These are phyloP conservation scores for Meandrina meandrites DNA, from an alignment of 92 coral and sea anemone species.

Conservation along the genomic window DNA sequence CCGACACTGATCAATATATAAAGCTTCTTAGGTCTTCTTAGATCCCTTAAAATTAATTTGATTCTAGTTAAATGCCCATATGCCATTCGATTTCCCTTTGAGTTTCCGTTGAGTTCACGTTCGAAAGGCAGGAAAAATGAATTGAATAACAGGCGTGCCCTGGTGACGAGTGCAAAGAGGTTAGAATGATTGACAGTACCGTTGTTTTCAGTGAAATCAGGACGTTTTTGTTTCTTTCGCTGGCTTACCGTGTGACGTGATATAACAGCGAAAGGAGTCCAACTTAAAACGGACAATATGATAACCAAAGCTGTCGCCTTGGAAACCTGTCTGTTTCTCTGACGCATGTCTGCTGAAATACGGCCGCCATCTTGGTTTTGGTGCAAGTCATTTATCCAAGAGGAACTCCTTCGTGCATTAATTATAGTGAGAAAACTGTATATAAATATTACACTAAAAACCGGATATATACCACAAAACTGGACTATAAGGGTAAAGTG, in stretches of 20 bases:
- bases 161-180: too few species aligned
- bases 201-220: too few species aligned
- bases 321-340: constrained; percentile 16
- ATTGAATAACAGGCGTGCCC: neutral
- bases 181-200: too few species aligned
- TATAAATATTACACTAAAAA: neutral
- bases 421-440: neutral
- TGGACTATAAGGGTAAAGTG: neutral
- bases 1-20: too few species aligned
- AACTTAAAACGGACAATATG: neutral
- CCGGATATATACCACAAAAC: neutral
- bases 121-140: too few species aligned
- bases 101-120: neutral
- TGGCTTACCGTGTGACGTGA: too few species aligned
- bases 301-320: neutral
- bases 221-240: too few species aligned
- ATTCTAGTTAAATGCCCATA: neutral
- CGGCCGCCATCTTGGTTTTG: neutral
- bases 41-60: too few species aligned
- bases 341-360: neutral
- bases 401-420: neutral
- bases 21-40: too few species aligned
- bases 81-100: too few species aligned
- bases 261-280: neutral
- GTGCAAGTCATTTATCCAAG: neutral